Evolutionary conservation across 1,140 invertebrate species (phyloP), one percentile per base, ranked within the genome.

Genomic region (Dendroctonus ponderosae): DNA sequence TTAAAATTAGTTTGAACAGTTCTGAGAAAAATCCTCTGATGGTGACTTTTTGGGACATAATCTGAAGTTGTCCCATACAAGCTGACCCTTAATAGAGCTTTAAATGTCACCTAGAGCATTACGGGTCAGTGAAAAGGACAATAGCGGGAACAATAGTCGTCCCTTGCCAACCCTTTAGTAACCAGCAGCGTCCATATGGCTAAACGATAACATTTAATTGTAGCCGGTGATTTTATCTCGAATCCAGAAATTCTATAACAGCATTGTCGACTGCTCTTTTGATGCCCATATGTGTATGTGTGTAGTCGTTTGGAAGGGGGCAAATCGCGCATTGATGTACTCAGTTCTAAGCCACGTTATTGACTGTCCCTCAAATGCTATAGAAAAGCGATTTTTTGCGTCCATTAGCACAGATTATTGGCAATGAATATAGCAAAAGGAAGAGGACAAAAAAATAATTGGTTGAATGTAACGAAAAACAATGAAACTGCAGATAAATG

Each of bases 171-270:
- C 66, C 66, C 66, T 61, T 68, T 68, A 57, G 43, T 53, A 56
- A 15, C 43, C 44, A 14, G 38, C 52, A 46, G 8, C 26, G 59
- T 63, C 60, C 66, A 68, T 68, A 68, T 68, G 66, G 66, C 48
- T 59, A 68, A 68, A 63, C 66, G 66, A 68, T 68, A 68, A 68
- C 66, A 63, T 63, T 68, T 63, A 68, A 68, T 68, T 68, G 65
- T 61, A 43, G 50, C 57, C 50, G 37, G 59, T 62, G 52, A 62
- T 57, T 62, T 68, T 68, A 68, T 68, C 66, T 43, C 46, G 43
- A 62, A 63, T 63, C 59, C 53, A 58, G 59, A 68, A 62, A 68
- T 68, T 68, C 60, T 57, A 63, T 67, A 53, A 59, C 14, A 44
- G 39, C 53, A 56, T 56, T 56, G 53, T 56, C 5, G 53, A 49